A percentile compares a stretch with the other conserved stretches of the same genome.
These are phyloP conservation scores for Plebejus anna DNA, from an alignment of 2,888 invertebrate species.

Conservation along the genomic window DNA sequence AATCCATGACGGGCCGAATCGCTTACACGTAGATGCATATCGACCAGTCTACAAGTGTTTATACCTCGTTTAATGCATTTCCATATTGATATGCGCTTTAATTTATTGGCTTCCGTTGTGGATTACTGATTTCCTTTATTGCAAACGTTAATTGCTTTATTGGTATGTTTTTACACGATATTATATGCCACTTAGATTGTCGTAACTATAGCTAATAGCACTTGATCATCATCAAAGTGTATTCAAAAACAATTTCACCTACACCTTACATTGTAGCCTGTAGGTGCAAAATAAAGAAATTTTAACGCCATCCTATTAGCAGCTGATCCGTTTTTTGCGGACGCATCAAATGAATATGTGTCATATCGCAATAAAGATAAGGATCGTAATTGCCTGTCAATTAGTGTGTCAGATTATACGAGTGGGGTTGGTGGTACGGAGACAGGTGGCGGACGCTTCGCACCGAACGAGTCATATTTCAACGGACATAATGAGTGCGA, in stretches of 20 bases:
- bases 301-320: conserved; percentile 21
- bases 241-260: conserved; percentile 3
- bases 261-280: background rate
- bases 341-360: background rate
- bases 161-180: background rate
- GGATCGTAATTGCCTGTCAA: conserved; percentile 30
- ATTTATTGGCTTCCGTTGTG: conserved; percentile 11
- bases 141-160: background rate
- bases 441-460: conserved; percentile 38
- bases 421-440: conserved; percentile 29
- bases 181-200: background rate
- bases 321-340: conserved; percentile 8
- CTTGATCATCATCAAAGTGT: background rate
- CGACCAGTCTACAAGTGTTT: conserved; percentile 20
- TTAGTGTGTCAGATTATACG: conserved; percentile 31
- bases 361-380: conserved; percentile 22
- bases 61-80: conserved; percentile 11
- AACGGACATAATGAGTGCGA: conserved; percentile 7
- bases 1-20: conserved; percentile 34
- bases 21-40: conserved; percentile 27
- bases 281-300: background rate
- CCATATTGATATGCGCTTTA: conserved; percentile 20
- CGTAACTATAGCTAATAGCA: background rate
- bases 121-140: background rate
- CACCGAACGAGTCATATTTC: conserved; percentile 31